Conservation (phyloP, 2,797 vertebrate genomes). For the Kryptolebias ocellatus region DNA sequence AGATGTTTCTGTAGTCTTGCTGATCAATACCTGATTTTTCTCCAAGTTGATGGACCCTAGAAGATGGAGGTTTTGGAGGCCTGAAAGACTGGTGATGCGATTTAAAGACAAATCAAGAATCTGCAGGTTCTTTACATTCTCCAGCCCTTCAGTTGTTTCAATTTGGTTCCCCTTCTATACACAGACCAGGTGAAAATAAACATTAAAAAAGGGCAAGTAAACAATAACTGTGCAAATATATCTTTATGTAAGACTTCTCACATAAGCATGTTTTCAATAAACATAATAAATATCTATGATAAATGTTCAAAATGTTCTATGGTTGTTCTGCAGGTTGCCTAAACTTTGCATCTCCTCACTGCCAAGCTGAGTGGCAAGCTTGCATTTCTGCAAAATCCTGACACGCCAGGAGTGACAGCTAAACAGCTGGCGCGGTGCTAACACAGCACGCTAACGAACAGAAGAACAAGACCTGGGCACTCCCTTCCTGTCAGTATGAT, state of each 20-base stretch:
- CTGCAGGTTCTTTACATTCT: constrained; percentile 81
- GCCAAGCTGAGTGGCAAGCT: constrained; percentile 61
- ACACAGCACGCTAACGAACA: constrained; percentile 57
- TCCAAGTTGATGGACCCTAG: constrained; percentile 86
- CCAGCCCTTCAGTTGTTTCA: constrained; percentile 82
- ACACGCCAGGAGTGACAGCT: constrained; percentile 72
- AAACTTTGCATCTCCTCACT: constrained; percentile 46
- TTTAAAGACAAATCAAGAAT: constrained; percentile 89
- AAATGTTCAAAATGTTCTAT: constrained; percentile 57
- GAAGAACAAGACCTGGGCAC: constrained; percentile 46
- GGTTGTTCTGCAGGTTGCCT: constrained; percentile 40
- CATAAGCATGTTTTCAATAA: too few relatives aligned
- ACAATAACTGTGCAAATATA: constrained; percentile 12
- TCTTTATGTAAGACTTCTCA: constrained; percentile 12
- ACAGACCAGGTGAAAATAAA: constrained; percentile 26
- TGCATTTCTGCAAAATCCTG: constrained; percentile 57
- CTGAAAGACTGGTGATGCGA: constrained; percentile 84
- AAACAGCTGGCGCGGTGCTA: constrained; percentile 75
- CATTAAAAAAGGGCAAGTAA: neutral
- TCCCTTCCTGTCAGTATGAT: constrained; percentile 36
- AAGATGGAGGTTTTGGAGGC: constrained; percentile 84
- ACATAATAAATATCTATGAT: constrained; percentile 23
- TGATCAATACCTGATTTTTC: constrained; percentile 86
- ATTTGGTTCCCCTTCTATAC: constrained; percentile 88
- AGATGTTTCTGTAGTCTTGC: neutral